Percentiles rank a stretch among this genome's conserved stretches.
Evolutionary conservation across 2,113 vertebrate genomes (phyloP).

Genomic region (Burhinus bistriatus): DNA sequence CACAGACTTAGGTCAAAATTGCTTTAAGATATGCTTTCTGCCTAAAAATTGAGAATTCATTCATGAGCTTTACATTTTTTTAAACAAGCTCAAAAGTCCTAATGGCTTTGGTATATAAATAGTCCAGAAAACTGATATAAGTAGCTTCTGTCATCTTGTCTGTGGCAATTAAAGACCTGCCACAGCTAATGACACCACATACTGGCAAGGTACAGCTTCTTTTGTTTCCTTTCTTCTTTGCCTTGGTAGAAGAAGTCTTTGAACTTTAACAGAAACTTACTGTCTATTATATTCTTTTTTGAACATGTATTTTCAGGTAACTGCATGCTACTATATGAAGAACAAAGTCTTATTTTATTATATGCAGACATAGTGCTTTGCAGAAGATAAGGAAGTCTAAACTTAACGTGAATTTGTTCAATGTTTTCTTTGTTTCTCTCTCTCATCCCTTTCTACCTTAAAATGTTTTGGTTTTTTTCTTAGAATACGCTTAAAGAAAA

Average conservation of each 20-base stretch:
- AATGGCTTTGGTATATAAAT: constrained; percentile 50
- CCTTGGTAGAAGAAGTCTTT: constrained; percentile 65
- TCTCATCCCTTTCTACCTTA: background rate
- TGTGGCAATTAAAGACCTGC: constrained; percentile 54
- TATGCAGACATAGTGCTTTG: background rate
- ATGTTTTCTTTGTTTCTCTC: background rate
- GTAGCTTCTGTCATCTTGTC: constrained; percentile 61
- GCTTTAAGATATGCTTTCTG: background rate
- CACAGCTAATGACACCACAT: constrained; percentile 53
- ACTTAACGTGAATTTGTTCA: constrained; percentile 16
- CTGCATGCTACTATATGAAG: background rate
- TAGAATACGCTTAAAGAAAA: background rate
- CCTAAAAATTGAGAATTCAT: constrained; percentile 43
- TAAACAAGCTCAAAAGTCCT: background rate
- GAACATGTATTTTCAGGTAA: background rate
- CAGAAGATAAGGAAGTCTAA: background rate
- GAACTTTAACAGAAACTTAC: constrained; percentile 29
- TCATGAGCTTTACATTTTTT: background rate
- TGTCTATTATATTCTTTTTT: background rate
- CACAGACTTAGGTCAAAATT: background rate
- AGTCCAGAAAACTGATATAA: constrained; percentile 56
- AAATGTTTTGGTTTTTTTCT: background rate
- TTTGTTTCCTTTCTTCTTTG: constrained; percentile 39
- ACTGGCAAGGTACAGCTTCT: constrained; percentile 61
- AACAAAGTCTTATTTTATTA: constrained; percentile 25